Evolutionary conservation across 2,888 invertebrate species (phyloP).

Genomic region (Hemithea aestivaria): DNA sequence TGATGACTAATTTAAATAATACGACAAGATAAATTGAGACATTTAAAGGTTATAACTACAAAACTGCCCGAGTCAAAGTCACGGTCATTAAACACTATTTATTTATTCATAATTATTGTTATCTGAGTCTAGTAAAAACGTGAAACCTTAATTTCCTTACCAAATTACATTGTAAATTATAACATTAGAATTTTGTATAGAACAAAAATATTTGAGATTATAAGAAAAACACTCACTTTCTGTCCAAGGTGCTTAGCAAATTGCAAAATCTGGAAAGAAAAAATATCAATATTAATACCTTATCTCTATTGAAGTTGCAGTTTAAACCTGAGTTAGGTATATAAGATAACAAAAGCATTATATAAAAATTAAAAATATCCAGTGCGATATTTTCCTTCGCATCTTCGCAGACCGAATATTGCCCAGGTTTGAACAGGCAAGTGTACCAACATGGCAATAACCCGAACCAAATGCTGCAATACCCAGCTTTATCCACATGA

Average conservation of each 20-base stretch:
- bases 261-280: constrained; percentile 10
- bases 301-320: too few relatives aligned
- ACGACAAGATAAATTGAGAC: constrained; percentile 22
- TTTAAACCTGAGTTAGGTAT: too few relatives aligned
- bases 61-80: constrained; percentile 15
- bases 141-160: constrained; percentile 17
- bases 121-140: constrained; percentile 23
- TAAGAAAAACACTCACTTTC: constrained; percentile 44
- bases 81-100: constrained; percentile 35
- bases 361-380: too few relatives aligned
- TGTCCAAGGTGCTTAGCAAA: constrained; percentile 26
- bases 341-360: too few relatives aligned
- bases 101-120: constrained; percentile 42
- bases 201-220: too few relatives aligned
- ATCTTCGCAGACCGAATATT: too few relatives aligned
- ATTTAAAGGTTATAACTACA: constrained; percentile 16
- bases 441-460: too few relatives aligned
- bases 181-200: constrained; percentile 7
- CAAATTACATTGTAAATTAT: constrained; percentile 17
- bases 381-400: too few relatives aligned
- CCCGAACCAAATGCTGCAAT: too few relatives aligned
- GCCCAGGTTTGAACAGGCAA: too few relatives aligned
- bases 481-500: too few relatives aligned
- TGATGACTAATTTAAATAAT: constrained; percentile 16
- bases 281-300: too few relatives aligned